Evolutionary conservation across 2,888 invertebrate genomes (phyloP).

Genomic region (Alcis repandata): DNA sequence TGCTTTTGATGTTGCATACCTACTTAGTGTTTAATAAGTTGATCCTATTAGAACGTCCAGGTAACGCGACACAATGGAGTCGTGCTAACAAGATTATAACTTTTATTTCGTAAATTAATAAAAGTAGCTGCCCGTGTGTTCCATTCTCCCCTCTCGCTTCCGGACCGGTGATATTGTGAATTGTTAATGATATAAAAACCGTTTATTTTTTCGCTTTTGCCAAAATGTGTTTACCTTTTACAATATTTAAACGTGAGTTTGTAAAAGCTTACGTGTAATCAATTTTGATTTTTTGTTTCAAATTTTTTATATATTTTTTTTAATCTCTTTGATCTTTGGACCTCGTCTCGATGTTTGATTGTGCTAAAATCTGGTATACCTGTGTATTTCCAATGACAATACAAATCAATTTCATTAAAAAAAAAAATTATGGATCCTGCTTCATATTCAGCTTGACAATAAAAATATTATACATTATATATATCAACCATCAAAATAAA

Average conservation of each 20-base stretch:
- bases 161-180: constrained; percentile 54
- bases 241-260: not conserved
- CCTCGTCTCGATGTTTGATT: too few species aligned
- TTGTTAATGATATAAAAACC: constrained; percentile 49
- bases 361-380: too few species aligned
- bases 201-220: constrained; percentile 27
- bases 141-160: constrained; percentile 55
- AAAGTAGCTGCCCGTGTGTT: constrained; percentile 74
- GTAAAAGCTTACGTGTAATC: not conserved
- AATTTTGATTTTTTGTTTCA: not conserved
- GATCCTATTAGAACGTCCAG: constrained; percentile 87
- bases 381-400: too few species aligned
- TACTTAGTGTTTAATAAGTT: constrained; percentile 87
- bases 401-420: too few species aligned
- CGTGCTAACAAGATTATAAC: constrained; percentile 85
- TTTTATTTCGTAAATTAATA: constrained; percentile 85
- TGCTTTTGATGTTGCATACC: constrained; percentile 85
- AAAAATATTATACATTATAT: too few species aligned
- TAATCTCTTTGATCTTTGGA: too few species aligned
- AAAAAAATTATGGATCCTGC: too few species aligned
- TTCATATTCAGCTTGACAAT: too few species aligned
- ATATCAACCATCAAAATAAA: too few species aligned
- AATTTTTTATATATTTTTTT: too few species aligned
- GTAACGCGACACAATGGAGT: constrained; percentile 80
- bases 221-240: constrained; percentile 10